A percentile compares a stretch with the other conserved stretches of the same genome.
These are phyloP conservation scores for Pangasius djambal DNA, from an alignment of 2,797 vertebrate genomes.

Conservation along the genomic window DNA sequence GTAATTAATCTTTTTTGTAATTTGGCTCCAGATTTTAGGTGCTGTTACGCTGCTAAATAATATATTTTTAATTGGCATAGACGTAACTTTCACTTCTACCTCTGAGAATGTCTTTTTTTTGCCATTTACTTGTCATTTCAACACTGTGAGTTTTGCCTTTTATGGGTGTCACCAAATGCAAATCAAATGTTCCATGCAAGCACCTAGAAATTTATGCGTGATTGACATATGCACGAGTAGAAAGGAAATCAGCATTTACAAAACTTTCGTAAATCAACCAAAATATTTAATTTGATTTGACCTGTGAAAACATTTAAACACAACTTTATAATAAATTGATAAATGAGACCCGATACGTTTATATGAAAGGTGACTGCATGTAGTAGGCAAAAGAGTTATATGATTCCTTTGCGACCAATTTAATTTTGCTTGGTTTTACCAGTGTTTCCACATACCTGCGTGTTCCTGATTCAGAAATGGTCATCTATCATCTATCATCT, in stretches of 20 bases:
- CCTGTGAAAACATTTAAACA: too few relatives aligned
- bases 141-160: too few relatives aligned
- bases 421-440: neutral
- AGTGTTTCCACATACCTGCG: neutral
- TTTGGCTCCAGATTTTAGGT: too few relatives aligned
- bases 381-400: neutral
- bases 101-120: too few relatives aligned
- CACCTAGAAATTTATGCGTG: neutral
- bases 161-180: neutral
- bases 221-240: neutral
- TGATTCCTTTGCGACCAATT: neutral
- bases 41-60: neutral
- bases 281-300: neutral
- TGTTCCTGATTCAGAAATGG: neutral
- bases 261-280: too few relatives aligned
- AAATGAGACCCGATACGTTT: neutral
- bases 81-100: neutral
- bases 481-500: too few relatives aligned
- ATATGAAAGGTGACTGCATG: neutral
- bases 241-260: too few relatives aligned
- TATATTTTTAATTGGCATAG: neutral
- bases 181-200: neutral
- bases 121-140: neutral
- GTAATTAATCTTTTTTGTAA: too few relatives aligned
- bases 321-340: neutral